Base-by-base conservation (phyloP, 2,888 invertebrate genomes). In the Agonum fuliginosum region DNA sequence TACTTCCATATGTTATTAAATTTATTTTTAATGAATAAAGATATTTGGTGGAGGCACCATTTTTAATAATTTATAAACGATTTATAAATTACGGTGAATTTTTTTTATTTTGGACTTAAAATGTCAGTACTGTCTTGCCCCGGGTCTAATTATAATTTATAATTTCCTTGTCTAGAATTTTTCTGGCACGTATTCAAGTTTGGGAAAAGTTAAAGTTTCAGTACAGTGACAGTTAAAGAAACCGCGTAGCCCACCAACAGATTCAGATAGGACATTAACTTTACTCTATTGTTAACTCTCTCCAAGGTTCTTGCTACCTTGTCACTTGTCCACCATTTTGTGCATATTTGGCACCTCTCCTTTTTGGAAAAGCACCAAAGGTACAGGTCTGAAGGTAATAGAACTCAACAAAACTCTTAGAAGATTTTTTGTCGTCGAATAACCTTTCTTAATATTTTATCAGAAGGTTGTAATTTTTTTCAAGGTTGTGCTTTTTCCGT, bases 401-500 rank as follows among this genome's bases (percentile, higher is more conserved):
- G n/a, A 12, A 37, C n/a, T 37, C n/a, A 12, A 37, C 37, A n/a
- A 22, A 22, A 24, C 22, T 12, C 54, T 22, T 24, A 8, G 24
- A 51, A 19, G 51, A 58, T 58, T 58, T 58, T 30, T 62, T 62
- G 2, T 30, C 4, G 30, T 22, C 54, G 14, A 6, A 8, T 17
- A 62, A 34, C 34, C 58, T 62, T 62, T 30, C 34, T 62, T 62
- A 62, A 62, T 62, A 30, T 62, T 62, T 62, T 30, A 62, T 54
- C 22, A 12, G 54, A 4, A 24, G 14, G 54, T 54, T 54, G 58
- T 30, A 62, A 30, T 62, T 30, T 62, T 10, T 62, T 62, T 30
- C 58, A 62, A 27, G 58, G 58, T 62, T 58, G 19, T 30, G 30
- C 17, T 62, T 62, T 48, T 62, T 62, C 58, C 5, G 58, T 10